A percentile compares a stretch with the other conserved stretches of the same genome.
phyloP scores from a whole-genome alignment of 2,888 invertebrate genomes.

The Minunthozetes semirufus region DNA sequence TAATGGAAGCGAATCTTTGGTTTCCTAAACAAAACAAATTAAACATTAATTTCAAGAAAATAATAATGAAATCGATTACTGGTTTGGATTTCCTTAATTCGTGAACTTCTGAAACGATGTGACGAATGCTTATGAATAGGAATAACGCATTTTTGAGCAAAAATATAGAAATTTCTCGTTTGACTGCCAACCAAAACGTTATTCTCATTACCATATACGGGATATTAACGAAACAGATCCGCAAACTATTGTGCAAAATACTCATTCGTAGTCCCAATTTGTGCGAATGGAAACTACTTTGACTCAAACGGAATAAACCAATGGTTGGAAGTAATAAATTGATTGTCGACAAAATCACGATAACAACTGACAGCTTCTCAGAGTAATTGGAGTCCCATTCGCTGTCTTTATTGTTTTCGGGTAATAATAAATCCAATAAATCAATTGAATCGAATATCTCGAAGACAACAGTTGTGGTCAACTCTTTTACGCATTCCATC shows the following conservation, averaged over 20 bases:
- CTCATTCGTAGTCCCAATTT: not conserved
- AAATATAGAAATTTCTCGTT: constrained; percentile 14
- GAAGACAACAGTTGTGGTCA: constrained; percentile 8
- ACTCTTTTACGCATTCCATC: not conserved
- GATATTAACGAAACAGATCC: not conserved
- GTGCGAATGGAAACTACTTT: not conserved
- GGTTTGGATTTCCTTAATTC: not conserved
- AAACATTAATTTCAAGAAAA: no score
- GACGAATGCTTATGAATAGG: not conserved
- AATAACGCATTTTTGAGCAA: constrained; percentile 16
- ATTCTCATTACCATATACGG: constrained; percentile 12
- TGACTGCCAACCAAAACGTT: not conserved
- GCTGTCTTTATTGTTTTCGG: not conserved
- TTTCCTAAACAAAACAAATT: no score
- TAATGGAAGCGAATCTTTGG: no score
- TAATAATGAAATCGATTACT: not conserved
- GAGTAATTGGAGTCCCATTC: not conserved
- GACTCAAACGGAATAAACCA: constrained; percentile 17
- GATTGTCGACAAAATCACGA: not conserved
- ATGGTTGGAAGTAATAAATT: constrained; percentile 6
- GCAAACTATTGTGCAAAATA: constrained; percentile 16
- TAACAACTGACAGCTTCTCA: not conserved
- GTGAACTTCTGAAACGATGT: constrained; percentile 3
- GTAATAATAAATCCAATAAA: constrained; percentile 19
- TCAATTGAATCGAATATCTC: constrained; percentile 25